A percentile compares a stretch with the other conserved stretches of the same genome.
These are phyloP conservation scores for Anabacerthia variegaticeps DNA, from an alignment of 2,797 vertebrate genomes.

Conservation along the genomic window DNA sequence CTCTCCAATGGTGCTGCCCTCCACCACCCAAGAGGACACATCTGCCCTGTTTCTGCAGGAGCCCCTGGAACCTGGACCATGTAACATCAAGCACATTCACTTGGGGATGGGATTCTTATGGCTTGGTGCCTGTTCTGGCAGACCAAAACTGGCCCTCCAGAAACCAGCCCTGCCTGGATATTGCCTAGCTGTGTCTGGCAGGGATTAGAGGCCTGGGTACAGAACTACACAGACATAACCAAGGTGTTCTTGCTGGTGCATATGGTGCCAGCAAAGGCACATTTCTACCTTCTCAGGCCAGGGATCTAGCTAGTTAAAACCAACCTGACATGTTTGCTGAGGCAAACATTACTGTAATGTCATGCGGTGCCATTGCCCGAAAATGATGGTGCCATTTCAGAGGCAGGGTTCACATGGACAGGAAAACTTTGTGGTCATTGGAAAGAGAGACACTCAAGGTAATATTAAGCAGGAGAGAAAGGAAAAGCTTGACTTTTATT, in stretches of 20 bases:
- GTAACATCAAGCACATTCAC: accelerated
- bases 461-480: not conserved
- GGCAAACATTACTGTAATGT: not conserved
- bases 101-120: not conserved
- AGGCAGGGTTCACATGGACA: not conserved
- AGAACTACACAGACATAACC: not conserved
- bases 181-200: not conserved
- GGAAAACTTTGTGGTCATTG: not conserved
- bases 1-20: not conserved
- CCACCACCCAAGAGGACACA: accelerated
- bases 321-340: not conserved
- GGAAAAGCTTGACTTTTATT: not conserved
- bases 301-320: not conserved
- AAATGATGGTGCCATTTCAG: not conserved
- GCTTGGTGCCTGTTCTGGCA: not conserved
- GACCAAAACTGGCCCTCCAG: not conserved
- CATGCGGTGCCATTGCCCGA: not conserved
- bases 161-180: not conserved
- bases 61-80: not conserved
- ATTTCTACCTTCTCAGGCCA: not conserved
- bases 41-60: not conserved
- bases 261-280: accelerated
- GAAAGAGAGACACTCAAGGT: not conserved
- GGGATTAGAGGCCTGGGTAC: not conserved
- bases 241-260: not conserved